Conservation (phyloP, 1,140 invertebrate species). For the Vollenhovia emeryi region DNA sequence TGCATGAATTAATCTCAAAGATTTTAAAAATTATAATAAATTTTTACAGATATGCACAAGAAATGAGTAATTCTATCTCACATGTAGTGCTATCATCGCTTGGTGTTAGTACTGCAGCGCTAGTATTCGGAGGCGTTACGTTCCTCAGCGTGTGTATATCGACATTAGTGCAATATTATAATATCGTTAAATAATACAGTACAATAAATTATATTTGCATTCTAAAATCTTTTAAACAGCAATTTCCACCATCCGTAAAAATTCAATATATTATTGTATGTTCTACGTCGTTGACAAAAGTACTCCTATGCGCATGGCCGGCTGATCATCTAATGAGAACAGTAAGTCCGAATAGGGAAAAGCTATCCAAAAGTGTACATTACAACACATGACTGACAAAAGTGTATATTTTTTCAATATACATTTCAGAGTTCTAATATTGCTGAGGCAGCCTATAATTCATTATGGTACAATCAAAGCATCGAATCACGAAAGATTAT, state of each 20-base stretch:
- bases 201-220: neutral
- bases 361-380: neutral
- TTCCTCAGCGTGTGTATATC: constrained; percentile 9
- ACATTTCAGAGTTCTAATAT: constrained; percentile 21
- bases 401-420: neutral
- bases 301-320: constrained; percentile 61
- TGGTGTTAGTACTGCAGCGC: neutral
- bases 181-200: neutral
- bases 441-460: constrained; percentile 17
- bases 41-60: constrained; percentile 8
- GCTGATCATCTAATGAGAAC: constrained; percentile 36
- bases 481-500: neutral
- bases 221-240: constrained; percentile 35
- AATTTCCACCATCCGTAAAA: constrained; percentile 42
- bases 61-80: constrained; percentile 14
- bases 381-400: neutral
- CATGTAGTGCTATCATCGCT: constrained; percentile 10
- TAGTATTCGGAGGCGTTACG: constrained; percentile 16
- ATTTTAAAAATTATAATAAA: neutral
- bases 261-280: constrained; percentile 50
- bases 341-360: neutral
- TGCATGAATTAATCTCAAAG: neutral
- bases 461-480: constrained; percentile 3
- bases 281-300: constrained; percentile 28
- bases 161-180: neutral